phyloP scores from a whole-genome alignment of 1,140 invertebrate species.

The Riptortus pedestris region DNA sequence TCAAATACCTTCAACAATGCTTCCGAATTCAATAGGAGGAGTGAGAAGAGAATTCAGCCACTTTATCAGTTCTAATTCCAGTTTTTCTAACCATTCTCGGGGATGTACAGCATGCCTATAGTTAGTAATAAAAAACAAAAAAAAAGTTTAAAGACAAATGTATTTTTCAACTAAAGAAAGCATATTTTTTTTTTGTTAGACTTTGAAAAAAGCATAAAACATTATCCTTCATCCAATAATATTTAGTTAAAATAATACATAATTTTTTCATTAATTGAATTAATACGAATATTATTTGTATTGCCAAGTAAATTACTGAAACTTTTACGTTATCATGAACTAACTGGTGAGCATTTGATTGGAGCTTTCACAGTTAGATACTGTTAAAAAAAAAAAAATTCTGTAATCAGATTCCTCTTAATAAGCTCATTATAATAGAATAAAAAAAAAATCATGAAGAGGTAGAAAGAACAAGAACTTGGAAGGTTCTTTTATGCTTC shows the following conservation, averaged over 20 bases:
- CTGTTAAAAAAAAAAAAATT: too few relatives aligned
- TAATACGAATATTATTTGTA: not conserved
- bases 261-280: not conserved
- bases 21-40: conserved; percentile 54
- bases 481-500: too few relatives aligned
- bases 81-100: conserved; percentile 55
- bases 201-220: not conserved
- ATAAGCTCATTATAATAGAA: too few relatives aligned
- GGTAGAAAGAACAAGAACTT: too few relatives aligned
- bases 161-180: not conserved
- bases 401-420: too few relatives aligned
- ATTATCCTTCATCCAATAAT: not conserved
- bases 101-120: conserved; percentile 6
- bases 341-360: too few relatives aligned
- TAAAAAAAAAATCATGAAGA: too few relatives aligned
- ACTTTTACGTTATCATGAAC: too few relatives aligned
- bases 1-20: conserved; percentile 37
- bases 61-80: conserved; percentile 69
- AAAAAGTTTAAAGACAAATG: not conserved
- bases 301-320: too few relatives aligned
- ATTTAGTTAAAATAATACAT: not conserved
- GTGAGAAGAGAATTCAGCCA: conserved; percentile 82
- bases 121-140: not conserved
- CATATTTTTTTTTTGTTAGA: not conserved
- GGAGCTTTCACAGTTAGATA: too few relatives aligned